Percentiles rank a stretch among this genome's conserved stretches.
phyloP scores from a whole-genome alignment of 1,140 invertebrate genomes.

The Acyrthosiphon pisum region DNA sequence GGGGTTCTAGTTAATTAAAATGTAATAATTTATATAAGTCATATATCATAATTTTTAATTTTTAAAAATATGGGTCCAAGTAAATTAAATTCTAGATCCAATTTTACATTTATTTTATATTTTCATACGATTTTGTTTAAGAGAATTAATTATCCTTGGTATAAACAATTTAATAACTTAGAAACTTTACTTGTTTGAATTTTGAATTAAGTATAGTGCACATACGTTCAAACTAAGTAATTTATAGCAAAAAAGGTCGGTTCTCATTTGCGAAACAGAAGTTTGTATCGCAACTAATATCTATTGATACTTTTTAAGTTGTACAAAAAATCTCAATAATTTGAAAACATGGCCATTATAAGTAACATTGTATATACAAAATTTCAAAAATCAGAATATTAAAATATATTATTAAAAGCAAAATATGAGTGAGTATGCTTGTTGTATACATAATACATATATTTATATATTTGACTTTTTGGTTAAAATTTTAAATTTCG shows the following conservation, averaged over 20 bases:
- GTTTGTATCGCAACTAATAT: not conserved
- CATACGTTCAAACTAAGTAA: not conserved
- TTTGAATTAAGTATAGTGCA: not conserved
- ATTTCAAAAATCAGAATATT: too few species aligned
- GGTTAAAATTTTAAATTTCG: not conserved
- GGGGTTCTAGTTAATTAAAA: too few species aligned
- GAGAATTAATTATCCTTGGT: too few species aligned
- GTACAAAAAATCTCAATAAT: not conserved
- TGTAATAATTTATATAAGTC: not conserved
- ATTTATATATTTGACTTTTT: not conserved
- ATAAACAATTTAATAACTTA: too few species aligned
- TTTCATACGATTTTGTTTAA: too few species aligned
- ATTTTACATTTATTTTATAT: not conserved
- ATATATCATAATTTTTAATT: not conserved
- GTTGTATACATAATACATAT: not conserved
- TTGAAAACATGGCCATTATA: not conserved
- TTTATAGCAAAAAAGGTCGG: not conserved
- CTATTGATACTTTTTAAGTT: too few species aligned
- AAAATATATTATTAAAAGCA: not conserved
- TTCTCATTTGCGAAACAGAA: not conserved
- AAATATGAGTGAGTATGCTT: too few species aligned
- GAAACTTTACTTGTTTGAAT: not conserved
- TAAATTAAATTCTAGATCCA: too few species aligned
- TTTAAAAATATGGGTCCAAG: not conserved
- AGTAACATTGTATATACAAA: not conserved